Base-by-base conservation (phyloP, 23 tunicate species). In the Corella eumyota region DNA sequence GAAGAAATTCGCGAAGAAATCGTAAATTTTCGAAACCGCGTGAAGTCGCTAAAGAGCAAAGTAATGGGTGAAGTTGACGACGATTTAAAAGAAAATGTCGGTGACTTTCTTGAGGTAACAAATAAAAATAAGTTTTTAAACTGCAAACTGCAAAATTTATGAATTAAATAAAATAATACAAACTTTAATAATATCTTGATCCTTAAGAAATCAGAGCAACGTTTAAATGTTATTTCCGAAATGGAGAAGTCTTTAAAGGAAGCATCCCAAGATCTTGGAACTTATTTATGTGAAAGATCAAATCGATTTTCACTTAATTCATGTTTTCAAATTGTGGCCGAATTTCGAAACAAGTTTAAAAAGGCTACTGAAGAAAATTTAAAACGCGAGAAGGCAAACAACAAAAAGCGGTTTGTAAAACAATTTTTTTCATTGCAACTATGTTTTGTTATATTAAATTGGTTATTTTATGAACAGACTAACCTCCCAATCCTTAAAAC, bases 221-320 rank as follows among this genome's bases (percentile, higher is more conserved):
- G 60, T 34, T 44, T 75, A 17, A 62, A 60, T 31, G 0, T 25
- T 9, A 64, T 68, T 13, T 9, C 33, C 11, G 50, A 48, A 13
- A 34, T 45, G 24, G 79, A 75, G 64, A 27, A 61, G 52, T 30
- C 25, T 13, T 56, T 84, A 0, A 32, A 69, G 50, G 58, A 62
- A 35, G 35, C 31, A 6, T 32, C 69, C 23, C 36, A 70, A 23
- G 66, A 79, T 1, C 77, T 88, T 13, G 96, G 88, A 6, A 46
- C 63, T n/a, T 88, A 88, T 47, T 74, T 88, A 24, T 78, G 96
- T 34, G 96, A 88, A 68, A 61, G 62, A 54, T 58, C 79, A 37
- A 60, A 62, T 0, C 45, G 50, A 34, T 88, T 88, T 58, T 66
- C 82, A 4, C 50, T 88, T 38, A 74, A 61, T 30, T 62, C 46